Evolutionary conservation across 2,113 vertebrate genomes (phyloP), one percentile per base, ranked within the genome.

Genomic region (Procapra przewalskii): DNA sequence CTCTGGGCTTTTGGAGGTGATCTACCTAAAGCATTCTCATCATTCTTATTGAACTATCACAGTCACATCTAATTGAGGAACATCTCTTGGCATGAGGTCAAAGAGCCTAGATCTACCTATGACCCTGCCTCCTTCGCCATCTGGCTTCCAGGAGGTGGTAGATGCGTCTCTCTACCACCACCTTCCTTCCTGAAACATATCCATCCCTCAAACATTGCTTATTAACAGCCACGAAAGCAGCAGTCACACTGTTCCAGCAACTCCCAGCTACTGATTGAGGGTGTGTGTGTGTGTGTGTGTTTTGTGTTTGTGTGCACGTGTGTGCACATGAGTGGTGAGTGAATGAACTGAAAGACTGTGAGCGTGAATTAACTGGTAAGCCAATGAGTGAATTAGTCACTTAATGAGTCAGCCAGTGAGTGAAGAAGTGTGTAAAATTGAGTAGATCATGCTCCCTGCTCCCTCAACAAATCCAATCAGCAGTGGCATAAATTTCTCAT

Each of bases 311-410:
- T 3, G 1, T 17, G 33, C 14, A 0, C 1, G 2, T 13, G 33
- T 91, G 91, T 77, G 23, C 52, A 59, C 21, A 21, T 12, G 31
- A 91, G 29, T 77, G 27, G 90, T 14, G 54, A 96, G 27, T 90
- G 90, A 82, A 88, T n/a, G 59, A 91, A 57, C 77, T 48, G 40
- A 79, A 81, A 80, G n/a, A 71, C 67, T 19, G 21, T 31, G 31
- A 64, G 86, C 31, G 52, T 95, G 60, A 97, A 86, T 90, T 94
- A 91, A 97, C 19, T 91, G 80, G 84, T 52, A 87, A 92, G 57
- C 12, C 59, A 91, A 90, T 12, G 62, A 92, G 75, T 84, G 62
- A 88, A 96, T 98, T 94, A 94, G 93, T 90, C 88, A 90, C 96
- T 85, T 89, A 91, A 91, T 95, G 93, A 91, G 52, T 96, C 88